Percentiles rank a stretch among this genome's conserved stretches.
Conservation (phyloP, 2,797 vertebrate genomes). For the Xiphophorus birchmanni region DNA sequence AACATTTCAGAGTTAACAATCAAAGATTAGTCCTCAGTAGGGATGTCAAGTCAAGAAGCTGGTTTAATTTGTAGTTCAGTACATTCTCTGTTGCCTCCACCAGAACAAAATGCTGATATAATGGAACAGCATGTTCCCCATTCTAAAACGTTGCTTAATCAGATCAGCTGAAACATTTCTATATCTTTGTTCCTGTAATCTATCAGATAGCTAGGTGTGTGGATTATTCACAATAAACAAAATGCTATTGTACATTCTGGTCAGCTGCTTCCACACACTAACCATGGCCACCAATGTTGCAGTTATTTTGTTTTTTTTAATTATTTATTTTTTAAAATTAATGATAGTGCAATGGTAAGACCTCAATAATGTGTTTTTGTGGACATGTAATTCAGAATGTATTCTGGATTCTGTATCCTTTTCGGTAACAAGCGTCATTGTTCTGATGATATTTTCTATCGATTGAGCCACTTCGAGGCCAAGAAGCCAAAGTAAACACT, state of each 20-base stretch:
- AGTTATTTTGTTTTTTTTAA: too few relatives aligned
- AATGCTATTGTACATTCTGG: not conserved
- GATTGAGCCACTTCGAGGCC: too few relatives aligned
- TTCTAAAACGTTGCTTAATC: not conserved
- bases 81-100: not conserved
- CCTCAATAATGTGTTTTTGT: too few relatives aligned
- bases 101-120: not conserved
- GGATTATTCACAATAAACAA: not conserved
- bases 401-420: too few relatives aligned
- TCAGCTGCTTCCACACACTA: not conserved
- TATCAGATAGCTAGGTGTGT: not conserved
- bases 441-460: too few relatives aligned
- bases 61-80: not conserved
- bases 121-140: not conserved
- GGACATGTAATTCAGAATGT: too few relatives aligned
- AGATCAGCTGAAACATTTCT: not conserved
- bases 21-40: not conserved
- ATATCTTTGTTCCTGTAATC: not conserved
- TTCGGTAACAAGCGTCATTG: too few relatives aligned
- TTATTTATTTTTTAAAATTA: too few relatives aligned
- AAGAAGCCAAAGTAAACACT: too few relatives aligned
- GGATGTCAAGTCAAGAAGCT: not conserved
- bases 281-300: too few relatives aligned
- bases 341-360: too few relatives aligned
- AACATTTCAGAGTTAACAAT: not conserved